Evolutionary conservation across 2,797 vertebrate species (phyloP).

Genomic region (Melanotaenia pygmaea): DNA sequence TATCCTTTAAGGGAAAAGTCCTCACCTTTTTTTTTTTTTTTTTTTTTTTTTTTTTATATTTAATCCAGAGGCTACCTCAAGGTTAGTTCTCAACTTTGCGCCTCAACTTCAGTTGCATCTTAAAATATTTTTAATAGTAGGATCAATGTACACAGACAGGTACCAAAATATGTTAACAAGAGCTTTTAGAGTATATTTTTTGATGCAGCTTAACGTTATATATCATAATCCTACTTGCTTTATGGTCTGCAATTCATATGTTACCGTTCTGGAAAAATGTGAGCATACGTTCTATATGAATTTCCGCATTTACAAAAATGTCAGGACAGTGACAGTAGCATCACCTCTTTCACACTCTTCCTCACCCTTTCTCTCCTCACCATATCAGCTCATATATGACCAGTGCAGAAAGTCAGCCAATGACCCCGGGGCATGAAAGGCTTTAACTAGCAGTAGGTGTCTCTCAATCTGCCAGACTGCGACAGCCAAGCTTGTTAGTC

Average conservation of each 20-base stretch:
- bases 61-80: not conserved
- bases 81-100: not conserved
- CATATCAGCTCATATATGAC: conserved; percentile 52
- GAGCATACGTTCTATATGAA: not conserved
- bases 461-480: conserved; percentile 77
- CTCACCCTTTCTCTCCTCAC: conserved; percentile 42
- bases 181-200: not conserved
- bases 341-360: conserved; percentile 30
- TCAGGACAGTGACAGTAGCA: conserved; percentile 29
- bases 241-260: not conserved
- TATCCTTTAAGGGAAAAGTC: not conserved
- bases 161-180: not conserved
- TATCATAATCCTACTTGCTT: not conserved
- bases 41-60: not conserved
- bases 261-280: conserved; percentile 15
- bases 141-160: not conserved
- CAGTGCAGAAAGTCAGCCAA: conserved; percentile 54
- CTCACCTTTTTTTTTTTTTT: not conserved
- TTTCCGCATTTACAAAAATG: conserved; percentile 32
- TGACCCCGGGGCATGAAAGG: conserved; percentile 67
- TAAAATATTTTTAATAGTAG: not conserved
- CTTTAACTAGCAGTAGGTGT: conserved; percentile 80
- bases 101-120: not conserved
- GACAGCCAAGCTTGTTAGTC: conserved; percentile 81
- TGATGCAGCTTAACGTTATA: too few relatives aligned